Evolutionary conservation across 2,797 vertebrate species (phyloP).

Genomic region (Simalia tracyae): DNA sequence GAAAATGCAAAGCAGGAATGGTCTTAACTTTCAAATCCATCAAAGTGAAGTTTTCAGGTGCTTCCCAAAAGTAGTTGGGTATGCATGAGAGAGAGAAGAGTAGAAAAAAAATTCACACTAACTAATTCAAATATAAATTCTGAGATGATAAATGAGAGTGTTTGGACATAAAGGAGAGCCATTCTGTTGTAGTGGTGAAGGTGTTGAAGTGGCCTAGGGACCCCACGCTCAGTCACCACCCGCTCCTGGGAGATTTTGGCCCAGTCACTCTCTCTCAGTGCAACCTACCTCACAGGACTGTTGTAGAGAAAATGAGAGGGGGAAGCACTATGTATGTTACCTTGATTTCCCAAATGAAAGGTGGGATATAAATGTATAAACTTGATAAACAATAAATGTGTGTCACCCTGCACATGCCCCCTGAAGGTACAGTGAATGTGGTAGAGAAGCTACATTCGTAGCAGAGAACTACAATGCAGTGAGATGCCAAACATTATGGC

Average conservation of each 20-base stretch:
- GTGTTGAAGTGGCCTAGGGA: background rate
- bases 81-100: background rate
- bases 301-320: background rate
- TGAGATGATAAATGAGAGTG: background rate
- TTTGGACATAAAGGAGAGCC: background rate
- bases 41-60: background rate
- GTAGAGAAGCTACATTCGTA: background rate
- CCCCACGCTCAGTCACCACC: background rate
- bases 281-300: background rate
- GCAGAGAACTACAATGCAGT: background rate
- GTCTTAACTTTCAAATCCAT: background rate
- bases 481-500: background rate
- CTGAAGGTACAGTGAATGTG: background rate
- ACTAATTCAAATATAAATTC: background rate
- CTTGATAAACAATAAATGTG: background rate
- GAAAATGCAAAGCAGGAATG: background rate
- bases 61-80: background rate
- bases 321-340: background rate
- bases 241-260: background rate
- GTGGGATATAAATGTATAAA: background rate
- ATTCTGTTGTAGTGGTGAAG: background rate
- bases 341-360: background rate
- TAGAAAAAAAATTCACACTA: background rate
- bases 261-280: background rate
- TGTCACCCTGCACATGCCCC: too few species aligned